A percentile compares a stretch with the other conserved stretches of the same genome.
Evolutionary conservation across 2,113 vertebrate species (phyloP).

Genomic region (Podiceps cristatus): DNA sequence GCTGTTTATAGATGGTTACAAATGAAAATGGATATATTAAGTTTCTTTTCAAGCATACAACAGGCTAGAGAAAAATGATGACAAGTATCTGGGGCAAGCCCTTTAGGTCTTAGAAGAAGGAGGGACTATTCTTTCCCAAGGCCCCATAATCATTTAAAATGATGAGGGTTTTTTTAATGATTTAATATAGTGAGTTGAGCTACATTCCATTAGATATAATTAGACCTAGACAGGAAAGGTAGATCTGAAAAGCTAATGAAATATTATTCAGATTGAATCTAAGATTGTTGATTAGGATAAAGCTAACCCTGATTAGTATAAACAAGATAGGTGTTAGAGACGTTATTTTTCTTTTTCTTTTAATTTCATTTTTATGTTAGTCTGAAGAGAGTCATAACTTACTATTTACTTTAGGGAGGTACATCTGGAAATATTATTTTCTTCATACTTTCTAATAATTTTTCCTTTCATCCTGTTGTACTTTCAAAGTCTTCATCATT

Average conservation of each 20-base stretch:
- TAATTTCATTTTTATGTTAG: slow-evolving; percentile 70
- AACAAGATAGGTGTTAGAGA: slow-evolving; percentile 81
- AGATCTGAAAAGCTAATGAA: slow-evolving; percentile 86
- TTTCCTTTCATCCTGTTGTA: neutral
- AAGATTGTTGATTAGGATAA: slow-evolving; percentile 87
- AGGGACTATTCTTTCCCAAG: slow-evolving; percentile 52
- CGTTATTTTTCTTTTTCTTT: slow-evolving; percentile 73
- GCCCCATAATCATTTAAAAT: slow-evolving; percentile 73
- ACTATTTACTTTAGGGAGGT: slow-evolving; percentile 28
- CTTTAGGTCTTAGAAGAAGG: slow-evolving; percentile 42
- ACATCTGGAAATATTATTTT: slow-evolving; percentile 44
- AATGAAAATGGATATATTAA: slow-evolving; percentile 61
- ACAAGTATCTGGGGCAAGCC: slow-evolving; percentile 39
- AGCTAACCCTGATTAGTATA: slow-evolving; percentile 86
- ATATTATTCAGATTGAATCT: slow-evolving; percentile 86
- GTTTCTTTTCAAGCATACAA: slow-evolving; percentile 32
- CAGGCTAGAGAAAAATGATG: slow-evolving; percentile 28
- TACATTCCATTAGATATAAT: slow-evolving; percentile 89
- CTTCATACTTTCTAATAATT: slow-evolving; percentile 13
- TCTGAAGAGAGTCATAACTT: slow-evolving; percentile 52
- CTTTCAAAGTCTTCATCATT: neutral
- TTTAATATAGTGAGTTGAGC: slow-evolving; percentile 87
- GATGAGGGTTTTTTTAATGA: slow-evolving; percentile 74
- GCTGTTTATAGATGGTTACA: slow-evolving; percentile 55
- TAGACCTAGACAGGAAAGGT: slow-evolving; percentile 87